A percentile compares a stretch with the other conserved stretches of the same genome.
These are phyloP conservation scores for Pandemis heparana DNA, from an alignment of 2,888 invertebrate species.

Conservation along the genomic window DNA sequence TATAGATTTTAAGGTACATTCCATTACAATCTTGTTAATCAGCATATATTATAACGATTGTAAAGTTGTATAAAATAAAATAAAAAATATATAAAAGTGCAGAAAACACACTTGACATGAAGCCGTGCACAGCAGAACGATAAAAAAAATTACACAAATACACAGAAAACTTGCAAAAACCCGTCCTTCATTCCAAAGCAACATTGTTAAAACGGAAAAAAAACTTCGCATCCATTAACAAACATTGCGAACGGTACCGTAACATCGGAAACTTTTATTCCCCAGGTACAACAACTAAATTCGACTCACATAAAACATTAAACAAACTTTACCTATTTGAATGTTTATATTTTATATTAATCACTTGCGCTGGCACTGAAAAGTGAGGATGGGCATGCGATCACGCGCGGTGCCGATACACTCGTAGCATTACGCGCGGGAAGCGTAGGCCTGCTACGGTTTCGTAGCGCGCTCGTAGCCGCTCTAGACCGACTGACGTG, in stretches of 20 bases:
- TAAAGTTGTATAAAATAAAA: neutral
- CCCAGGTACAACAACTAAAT: constrained; percentile 61
- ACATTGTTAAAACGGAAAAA: constrained; percentile 44
- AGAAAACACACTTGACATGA: constrained; percentile 7
- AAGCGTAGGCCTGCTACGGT: constrained; percentile 44
- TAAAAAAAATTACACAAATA: constrained; percentile 6
- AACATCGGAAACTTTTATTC: constrained; percentile 63
- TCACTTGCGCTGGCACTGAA: constrained; percentile 74
- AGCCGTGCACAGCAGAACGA: neutral
- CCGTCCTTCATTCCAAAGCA: constrained; percentile 23
- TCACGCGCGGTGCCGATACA: constrained; percentile 61
- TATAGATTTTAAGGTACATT: neutral
- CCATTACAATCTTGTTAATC: neutral
- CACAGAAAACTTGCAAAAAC: constrained; percentile 24
- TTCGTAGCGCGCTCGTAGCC: constrained; percentile 56
- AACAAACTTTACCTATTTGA: constrained; percentile 74
- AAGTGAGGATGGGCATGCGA: constrained; percentile 69
- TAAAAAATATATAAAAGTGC: neutral
- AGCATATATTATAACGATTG: neutral
- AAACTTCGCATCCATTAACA: constrained; percentile 50
- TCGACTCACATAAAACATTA: constrained; percentile 56
- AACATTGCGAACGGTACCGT: constrained; percentile 55
- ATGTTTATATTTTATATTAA: constrained; percentile 74
- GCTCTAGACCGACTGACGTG: constrained; percentile 67
- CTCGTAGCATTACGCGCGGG: constrained; percentile 60